Conservation (phyloP, 2,113 vertebrate genomes). For the Collichthys lucidus region DNA sequence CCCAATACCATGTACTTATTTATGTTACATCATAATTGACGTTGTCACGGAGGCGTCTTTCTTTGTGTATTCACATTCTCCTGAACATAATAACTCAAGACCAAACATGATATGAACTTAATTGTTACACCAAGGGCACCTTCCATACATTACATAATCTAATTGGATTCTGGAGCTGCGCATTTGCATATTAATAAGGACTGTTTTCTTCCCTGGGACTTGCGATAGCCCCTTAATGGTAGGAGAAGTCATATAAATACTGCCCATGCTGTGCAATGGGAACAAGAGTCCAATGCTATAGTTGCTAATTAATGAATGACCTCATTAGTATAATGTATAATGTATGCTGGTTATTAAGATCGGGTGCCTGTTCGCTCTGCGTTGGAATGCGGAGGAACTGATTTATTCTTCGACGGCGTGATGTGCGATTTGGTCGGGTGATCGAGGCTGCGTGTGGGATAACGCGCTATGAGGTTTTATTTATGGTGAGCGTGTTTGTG, state of each 20-base stretch:
- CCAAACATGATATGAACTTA: constrained; percentile 26
- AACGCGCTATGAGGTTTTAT: constrained; percentile 33
- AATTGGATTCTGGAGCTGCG: constrained; percentile 43
- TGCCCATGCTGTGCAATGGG: constrained; percentile 25
- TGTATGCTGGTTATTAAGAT: constrained; percentile 42
- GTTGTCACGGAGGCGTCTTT: neutral
- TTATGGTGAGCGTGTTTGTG: constrained; percentile 41
- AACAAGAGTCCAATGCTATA: constrained; percentile 40
- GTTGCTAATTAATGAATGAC: constrained; percentile 57
- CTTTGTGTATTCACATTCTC: neutral
- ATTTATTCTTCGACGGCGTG: constrained; percentile 37
- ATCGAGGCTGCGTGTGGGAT: constrained; percentile 25
- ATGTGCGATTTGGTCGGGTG: constrained; percentile 35
- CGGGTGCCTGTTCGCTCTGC: constrained; percentile 37
- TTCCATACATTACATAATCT: constrained; percentile 39
- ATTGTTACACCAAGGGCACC: constrained; percentile 57
- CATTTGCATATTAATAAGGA: constrained; percentile 71
- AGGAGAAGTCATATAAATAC: constrained; percentile 19
- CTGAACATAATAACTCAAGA: constrained; percentile 4
- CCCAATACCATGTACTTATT: neutral
- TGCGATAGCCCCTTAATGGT: constrained; percentile 31
- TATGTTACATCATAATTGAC: neutral
- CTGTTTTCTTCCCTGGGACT: constrained; percentile 53
- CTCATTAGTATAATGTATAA: constrained; percentile 57
- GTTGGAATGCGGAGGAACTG: constrained; percentile 12